Evolutionary conservation across 2,113 vertebrate genomes (phyloP).

Genomic region (Lophotis ruficrista): DNA sequence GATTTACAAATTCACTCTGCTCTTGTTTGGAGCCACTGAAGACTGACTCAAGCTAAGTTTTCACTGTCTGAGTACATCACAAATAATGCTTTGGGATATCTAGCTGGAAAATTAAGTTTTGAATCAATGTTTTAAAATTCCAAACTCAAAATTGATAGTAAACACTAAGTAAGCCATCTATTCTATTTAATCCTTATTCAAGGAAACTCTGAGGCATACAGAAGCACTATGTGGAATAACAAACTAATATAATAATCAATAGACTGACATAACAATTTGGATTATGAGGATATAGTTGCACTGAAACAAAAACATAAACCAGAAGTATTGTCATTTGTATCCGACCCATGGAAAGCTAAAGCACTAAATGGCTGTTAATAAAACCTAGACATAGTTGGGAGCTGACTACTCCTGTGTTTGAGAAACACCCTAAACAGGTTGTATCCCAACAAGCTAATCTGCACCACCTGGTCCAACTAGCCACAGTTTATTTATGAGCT

Average conservation of each 20-base stretch:
- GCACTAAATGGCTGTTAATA: background rate
- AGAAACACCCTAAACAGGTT: background rate
- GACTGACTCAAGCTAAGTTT: background rate
- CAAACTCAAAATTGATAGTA: background rate
- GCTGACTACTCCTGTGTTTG: background rate
- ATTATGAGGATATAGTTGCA: background rate
- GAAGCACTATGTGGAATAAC: background rate
- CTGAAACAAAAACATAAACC: background rate
- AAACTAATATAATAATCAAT: background rate
- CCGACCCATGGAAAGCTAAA: background rate
- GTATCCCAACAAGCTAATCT: background rate
- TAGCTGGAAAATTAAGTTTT: background rate
- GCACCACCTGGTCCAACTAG: background rate
- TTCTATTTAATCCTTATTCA: background rate
- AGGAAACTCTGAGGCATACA: background rate
- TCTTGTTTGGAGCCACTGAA: background rate
- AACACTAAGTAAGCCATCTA: background rate
- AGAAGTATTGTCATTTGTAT: background rate
- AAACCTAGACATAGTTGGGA: background rate
- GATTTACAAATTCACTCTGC: background rate
- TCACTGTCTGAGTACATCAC: background rate
- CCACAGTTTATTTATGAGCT: background rate
- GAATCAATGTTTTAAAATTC: background rate
- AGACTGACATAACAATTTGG: fast-evolving
- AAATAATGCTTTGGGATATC: background rate